Conservation (phyloP, 1,140 invertebrate genomes). For the Telenomus remus region DNA sequence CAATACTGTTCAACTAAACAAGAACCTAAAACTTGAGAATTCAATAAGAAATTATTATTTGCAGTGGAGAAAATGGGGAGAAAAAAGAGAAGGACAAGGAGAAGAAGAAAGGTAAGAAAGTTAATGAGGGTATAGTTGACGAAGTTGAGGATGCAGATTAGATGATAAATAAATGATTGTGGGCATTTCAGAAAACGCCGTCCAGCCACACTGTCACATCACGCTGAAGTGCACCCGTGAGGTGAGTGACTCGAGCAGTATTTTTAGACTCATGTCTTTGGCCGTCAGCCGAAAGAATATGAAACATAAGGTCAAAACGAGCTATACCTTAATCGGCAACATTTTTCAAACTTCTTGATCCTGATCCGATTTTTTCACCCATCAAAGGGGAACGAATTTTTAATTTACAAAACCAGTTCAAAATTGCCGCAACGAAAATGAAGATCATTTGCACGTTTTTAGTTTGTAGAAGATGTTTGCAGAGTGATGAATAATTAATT, state of each 20-base stretch:
- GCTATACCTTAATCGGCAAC: conserved; percentile 7
- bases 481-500: no score
- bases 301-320: conserved; percentile 29
- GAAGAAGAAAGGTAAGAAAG: conserved; percentile 72
- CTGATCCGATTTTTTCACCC: no score
- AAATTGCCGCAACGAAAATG: no score
- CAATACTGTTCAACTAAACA: no score
- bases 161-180: conserved; percentile 26
- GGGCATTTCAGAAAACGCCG: conserved; percentile 74
- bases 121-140: no score
- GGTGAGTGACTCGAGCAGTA: conserved; percentile 77
- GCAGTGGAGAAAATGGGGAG: conserved; percentile 70
- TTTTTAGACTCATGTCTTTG: conserved; percentile 62
- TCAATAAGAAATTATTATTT: no score
- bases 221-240: conserved; percentile 93
- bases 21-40: no score
- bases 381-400: no score
- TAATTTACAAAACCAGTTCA: no score
- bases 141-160: background rate
- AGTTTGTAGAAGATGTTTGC: no score
- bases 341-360: no score
- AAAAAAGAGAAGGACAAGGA: conserved; percentile 74
- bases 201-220: conserved; percentile 94
- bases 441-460: no score
- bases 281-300: conserved; percentile 49